Evolutionary conservation across 1,140 invertebrate genomes (phyloP).

Genomic region (Trachymyrmex septentrionalis): DNA sequence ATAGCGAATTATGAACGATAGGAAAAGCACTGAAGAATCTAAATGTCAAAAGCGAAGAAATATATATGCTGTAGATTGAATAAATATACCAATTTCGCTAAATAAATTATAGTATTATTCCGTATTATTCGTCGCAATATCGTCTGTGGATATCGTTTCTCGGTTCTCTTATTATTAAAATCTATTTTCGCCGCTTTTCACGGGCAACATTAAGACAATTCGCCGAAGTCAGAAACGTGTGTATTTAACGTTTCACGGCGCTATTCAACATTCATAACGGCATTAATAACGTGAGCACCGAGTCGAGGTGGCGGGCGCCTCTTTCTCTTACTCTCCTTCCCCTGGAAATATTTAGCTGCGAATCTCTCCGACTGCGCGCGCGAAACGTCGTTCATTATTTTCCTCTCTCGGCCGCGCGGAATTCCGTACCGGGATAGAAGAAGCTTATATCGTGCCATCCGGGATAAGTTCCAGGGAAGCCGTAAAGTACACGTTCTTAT

Average conservation of each 20-base stretch:
- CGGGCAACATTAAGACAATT: constrained; percentile 48
- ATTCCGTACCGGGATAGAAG: constrained; percentile 52
- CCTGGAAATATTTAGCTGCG: constrained; percentile 58
- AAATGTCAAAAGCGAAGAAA: background rate
- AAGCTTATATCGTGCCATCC: constrained; percentile 72
- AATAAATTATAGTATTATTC: constrained; percentile 27
- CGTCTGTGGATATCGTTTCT: constrained; percentile 25
- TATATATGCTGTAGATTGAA: background rate
- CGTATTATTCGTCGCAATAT: constrained; percentile 44
- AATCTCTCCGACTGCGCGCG: constrained; percentile 40
- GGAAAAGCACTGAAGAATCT: background rate
- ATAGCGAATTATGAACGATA: background rate
- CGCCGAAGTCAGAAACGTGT: constrained; percentile 50
- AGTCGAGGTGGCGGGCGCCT: constrained; percentile 32
- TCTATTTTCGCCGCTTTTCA: constrained; percentile 49
- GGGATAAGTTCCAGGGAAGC: constrained; percentile 66
- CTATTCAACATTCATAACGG: constrained; percentile 61
- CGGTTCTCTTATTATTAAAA: constrained; percentile 52
- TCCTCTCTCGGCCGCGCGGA: constrained; percentile 34
- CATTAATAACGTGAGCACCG: constrained; percentile 51
- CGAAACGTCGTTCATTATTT: constrained; percentile 68
- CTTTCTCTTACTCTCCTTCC: constrained; percentile 18
- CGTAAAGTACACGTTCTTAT: constrained; percentile 70
- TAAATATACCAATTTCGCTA: constrained; percentile 1
- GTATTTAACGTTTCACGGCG: constrained; percentile 48